Conservation (phyloP, 2,797 vertebrate species). For the Leptoclinus maculatus region DNA sequence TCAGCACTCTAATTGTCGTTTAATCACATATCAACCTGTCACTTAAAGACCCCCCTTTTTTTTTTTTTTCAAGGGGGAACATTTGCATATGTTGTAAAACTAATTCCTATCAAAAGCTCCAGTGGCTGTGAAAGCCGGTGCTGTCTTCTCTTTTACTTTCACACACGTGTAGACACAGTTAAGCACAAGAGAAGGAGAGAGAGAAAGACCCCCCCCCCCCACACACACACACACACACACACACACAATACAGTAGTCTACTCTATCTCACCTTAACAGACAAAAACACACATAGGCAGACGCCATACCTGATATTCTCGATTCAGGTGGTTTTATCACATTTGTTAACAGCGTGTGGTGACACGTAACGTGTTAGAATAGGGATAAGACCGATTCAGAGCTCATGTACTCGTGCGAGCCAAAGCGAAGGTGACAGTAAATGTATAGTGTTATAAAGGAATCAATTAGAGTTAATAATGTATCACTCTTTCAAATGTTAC, state of each 20-base stretch:
- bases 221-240: background rate
- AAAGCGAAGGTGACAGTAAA: slow-evolving; percentile 76
- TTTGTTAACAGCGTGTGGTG: slow-evolving; percentile 83
- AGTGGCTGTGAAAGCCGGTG: slow-evolving; percentile 76
- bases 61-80: slow-evolving; percentile 79
- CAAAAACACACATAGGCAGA: slow-evolving; percentile 75
- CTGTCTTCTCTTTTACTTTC: slow-evolving; percentile 71
- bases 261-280: slow-evolving; percentile 77
- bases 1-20: slow-evolving; percentile 88
- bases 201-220: background rate
- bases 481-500: slow-evolving; percentile 80
- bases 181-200: slow-evolving; percentile 36
- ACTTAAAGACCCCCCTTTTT: slow-evolving; percentile 86
- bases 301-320: slow-evolving; percentile 75
- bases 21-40: slow-evolving; percentile 91
- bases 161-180: slow-evolving; percentile 68
- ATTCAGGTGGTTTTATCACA: slow-evolving; percentile 80
- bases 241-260: slow-evolving; percentile 17
- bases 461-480: slow-evolving; percentile 85
- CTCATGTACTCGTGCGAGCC: slow-evolving; percentile 55
- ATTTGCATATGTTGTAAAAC: slow-evolving; percentile 90
- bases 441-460: slow-evolving; percentile 79
- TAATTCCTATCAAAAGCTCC: slow-evolving; percentile 86
- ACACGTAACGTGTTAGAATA: slow-evolving; percentile 80
- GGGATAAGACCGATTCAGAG: slow-evolving; percentile 68